Base-by-base conservation (phyloP, 1,140 invertebrate species). In the Nasonia giraulti region DNA sequence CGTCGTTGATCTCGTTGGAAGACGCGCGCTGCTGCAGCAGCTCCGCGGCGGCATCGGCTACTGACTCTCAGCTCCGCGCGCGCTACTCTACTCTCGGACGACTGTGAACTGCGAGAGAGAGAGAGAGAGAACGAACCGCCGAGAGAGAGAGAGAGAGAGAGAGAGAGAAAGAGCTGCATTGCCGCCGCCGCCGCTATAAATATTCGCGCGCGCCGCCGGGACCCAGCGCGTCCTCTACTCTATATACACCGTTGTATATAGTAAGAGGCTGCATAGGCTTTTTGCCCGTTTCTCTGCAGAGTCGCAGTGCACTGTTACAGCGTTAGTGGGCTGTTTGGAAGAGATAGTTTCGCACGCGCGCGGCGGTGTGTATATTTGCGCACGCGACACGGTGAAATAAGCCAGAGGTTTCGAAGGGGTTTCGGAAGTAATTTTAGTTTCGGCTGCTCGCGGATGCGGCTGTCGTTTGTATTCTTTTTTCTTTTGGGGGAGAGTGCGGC, bases 231-330 rank as follows among this genome's bases (percentile, higher is more conserved):
- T 62, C 55, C 55, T 62, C 55, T 62, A 62, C 55, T 62, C 55
- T 62, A 62, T 62, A 62, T 62, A 62, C 55, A 62, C 55, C n/a
- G 55, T 62, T 62, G 55, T 62, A 62, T 62, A 62, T 62, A 62
- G 55, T 7, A 6, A 62, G 55, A 62, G 55, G 20, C 5, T 20
- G 55, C 6, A 40, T 44, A 62, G 55, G 55, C 55, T n/a, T 62
- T 62, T 62, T 62, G 20, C 55, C 55, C 55, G 40, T 44, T 44
- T 44, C 3, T 6, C 40, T 8, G 40, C 40, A 44, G 6, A 44
- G 7, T 27, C 2, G 33, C 33, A 37, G 4, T 37, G 33, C 33
- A 37, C 33, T 37, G 33, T 0, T 17, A 17, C 12, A 55, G 17
- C 17, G 17, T 20, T 55, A 55, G 6, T 62, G 20, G 55, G 55